Base-by-base conservation (phyloP, 2,113 vertebrate species). In the Oriolus oriolus region DNA sequence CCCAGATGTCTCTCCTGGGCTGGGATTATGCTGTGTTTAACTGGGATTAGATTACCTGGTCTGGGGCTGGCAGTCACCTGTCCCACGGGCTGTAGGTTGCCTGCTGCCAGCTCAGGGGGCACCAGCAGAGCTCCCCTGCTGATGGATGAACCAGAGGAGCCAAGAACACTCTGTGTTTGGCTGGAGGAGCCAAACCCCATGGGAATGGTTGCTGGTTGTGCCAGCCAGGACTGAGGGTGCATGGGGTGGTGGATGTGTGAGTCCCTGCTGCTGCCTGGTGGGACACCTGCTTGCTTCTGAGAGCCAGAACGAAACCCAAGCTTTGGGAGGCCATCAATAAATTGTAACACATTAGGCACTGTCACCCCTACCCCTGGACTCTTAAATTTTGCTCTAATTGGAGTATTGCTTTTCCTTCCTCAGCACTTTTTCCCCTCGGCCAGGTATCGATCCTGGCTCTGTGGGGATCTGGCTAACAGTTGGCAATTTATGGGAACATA, bases 401-500 rank as follows among this genome's bases (percentile, higher is more conserved):
- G 96, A 79, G 83, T 64, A 84, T 95, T 11, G 52, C 83, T 96
- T 97, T 95, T 82, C 84, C 95, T 88, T 84, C 59, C 94, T 97
- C 97, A 97, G 97, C 96, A 85, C 73, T 97, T 97, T 95, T 91
- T 60, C 78, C 84, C 90, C 91, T 95, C 45, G 41, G 94, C 90
- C 84, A 92, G 49, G 52, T 97, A 97, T 97, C 16, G 97, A 98
- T 98, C 95, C 88, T 68, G 26, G 35, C 96, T 93, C 93, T 68
- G 91, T 47, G 81, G 96, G 96, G 94, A 94, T 85, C 95, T 97
- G 86, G 90, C 95, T 95, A 97, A 90, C 95, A 95, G 95, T 96
- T 96, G 97, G 90, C 96, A 95, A 97, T 97, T 98, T 96, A 97
- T 96, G 92, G 94, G 50, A 78, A 52, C 88, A 87, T 95, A 94